These are phyloP conservation scores for Drosophila nigritarsus DNA, from an alignment of 2,888 invertebrate species.

Conservation along the genomic window DNA sequence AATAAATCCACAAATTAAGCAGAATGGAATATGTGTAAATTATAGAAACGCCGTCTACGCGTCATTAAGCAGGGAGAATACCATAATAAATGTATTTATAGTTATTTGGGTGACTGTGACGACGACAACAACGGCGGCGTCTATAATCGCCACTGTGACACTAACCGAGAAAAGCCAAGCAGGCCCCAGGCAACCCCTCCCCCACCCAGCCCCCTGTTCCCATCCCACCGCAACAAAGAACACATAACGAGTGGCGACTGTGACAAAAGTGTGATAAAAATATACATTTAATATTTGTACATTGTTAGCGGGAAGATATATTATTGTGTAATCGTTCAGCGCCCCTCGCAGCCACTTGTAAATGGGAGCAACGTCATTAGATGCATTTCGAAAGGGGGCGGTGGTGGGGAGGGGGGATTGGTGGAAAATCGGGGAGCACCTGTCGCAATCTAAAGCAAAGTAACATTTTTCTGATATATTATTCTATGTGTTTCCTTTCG, in stretches of 20 bases:
- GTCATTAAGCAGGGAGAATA: constrained; percentile 81
- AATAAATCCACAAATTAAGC: constrained; percentile 70
- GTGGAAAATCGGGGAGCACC: neutral
- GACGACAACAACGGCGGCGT: constrained; percentile 53
- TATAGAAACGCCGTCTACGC: constrained; percentile 71
- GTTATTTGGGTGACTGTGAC: constrained; percentile 72
- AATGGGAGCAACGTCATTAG: constrained; percentile 22
- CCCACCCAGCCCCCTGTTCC: neutral
- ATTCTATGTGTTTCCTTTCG: neutral
- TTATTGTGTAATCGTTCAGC: constrained; percentile 69
- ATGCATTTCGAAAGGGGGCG: neutral
- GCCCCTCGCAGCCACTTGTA: constrained; percentile 21
- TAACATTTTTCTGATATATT: neutral
- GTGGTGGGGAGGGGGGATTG: neutral
- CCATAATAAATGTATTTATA: constrained; percentile 81
- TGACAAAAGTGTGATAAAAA: constrained; percentile 77
- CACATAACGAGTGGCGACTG: constrained; percentile 36
- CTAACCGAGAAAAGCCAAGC: constrained; percentile 66
- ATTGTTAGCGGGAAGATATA: constrained; percentile 80
- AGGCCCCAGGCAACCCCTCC: neutral
- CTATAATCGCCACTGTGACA: constrained; percentile 80
- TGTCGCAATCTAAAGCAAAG: neutral
- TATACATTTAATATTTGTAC: constrained; percentile 81
- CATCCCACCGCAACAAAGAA: neutral
- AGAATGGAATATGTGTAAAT: constrained; percentile 73